These are phyloP conservation scores for Drosophila melanocephala DNA, from an alignment of 2,888 invertebrate genomes.

Conservation along the genomic window DNA sequence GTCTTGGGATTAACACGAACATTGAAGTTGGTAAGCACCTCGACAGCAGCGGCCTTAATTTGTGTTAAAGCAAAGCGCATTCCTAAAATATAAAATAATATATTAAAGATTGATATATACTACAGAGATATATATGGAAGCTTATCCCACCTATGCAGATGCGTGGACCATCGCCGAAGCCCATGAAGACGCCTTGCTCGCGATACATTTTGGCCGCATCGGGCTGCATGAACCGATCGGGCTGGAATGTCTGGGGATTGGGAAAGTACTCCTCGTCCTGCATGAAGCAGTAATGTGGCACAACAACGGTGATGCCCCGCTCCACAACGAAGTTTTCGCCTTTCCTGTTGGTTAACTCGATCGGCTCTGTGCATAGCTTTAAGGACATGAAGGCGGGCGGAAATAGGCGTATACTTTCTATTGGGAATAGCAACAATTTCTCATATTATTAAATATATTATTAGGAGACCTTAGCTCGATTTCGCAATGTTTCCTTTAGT, in stretches of 20 bases:
- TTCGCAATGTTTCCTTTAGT: no score
- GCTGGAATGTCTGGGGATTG: conserved; percentile 75
- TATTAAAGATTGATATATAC: not conserved
- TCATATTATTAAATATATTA: not conserved
- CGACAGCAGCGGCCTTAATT: conserved; percentile 82
- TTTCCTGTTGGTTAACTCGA: conserved; percentile 70
- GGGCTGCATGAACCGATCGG: conserved; percentile 81
- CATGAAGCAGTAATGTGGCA: conserved; percentile 77
- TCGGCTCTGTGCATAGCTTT: conserved; percentile 78
- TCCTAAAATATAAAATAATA: conserved; percentile 55
- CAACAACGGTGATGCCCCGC: conserved; percentile 58
- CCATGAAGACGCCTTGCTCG: conserved; percentile 78
- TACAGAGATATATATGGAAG: not conserved
- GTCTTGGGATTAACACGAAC: conserved; percentile 81
- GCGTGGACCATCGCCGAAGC: conserved; percentile 84
- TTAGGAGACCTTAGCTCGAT: rapidly evolving
- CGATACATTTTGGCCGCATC: conserved; percentile 77
- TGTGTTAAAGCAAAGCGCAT: conserved; percentile 83
- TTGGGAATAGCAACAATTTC: not conserved
- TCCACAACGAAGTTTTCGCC: conserved; percentile 69
- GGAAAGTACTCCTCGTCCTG: conserved; percentile 76
- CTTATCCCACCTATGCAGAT: conserved; percentile 76
- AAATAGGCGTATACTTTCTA: conserved; percentile 80
- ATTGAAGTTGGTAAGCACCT: conserved; percentile 81
- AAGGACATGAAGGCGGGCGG: conserved; percentile 66